Evolutionary conservation across 2,888 invertebrate species (phyloP), one percentile per base, ranked within the genome.

Genomic region (Polymixis lichenea): DNA sequence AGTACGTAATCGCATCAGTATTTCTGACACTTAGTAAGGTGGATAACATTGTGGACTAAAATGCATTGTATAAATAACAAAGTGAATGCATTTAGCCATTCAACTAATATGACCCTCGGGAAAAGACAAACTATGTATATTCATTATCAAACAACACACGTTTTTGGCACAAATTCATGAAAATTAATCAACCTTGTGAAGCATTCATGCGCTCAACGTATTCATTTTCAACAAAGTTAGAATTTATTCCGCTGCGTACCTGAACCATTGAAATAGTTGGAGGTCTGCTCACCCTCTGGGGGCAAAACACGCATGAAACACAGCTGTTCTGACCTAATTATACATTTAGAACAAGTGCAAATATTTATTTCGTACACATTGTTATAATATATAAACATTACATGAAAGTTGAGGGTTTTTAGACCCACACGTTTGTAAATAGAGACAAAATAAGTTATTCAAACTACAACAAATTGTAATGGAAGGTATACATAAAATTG

Each of bases 271-370:
- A 38, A 83, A 76, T 79, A 84, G 75, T 86, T 74, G 38, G 25
- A 68, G 56, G 71, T 70, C 71, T 77, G 69, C 66, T 55, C 55
- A 68, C 13, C 51, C 79, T 25, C 55, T 62, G 0, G 62, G 70
- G 76, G 28, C 28, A 28, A 68, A 75, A 83, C 60, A 53, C 60
- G 68, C 38, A 75, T 60, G 61, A 72, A 75, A 64, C 68, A 69
- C 65, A 64, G 49, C 58, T 66, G 78, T 74, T 53, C 25, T 72
- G 80, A 84, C 84, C 72, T 77, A 64, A 75, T 86, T 86, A 86
- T 46, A 70, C 56, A 66, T 72, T 70, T 32, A 28, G 25, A 72
- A 74, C 58, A 60, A 67, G 51, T 49, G 46, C 55, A 71, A 74
- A 86, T 84, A 80, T 86, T 72, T 77, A 61, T 79, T 65, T 72